A percentile compares a stretch with the other conserved stretches of the same genome.
Evolutionary conservation across 2,113 vertebrate species (phyloP).

Genomic region (Crotalus helleri): DNA sequence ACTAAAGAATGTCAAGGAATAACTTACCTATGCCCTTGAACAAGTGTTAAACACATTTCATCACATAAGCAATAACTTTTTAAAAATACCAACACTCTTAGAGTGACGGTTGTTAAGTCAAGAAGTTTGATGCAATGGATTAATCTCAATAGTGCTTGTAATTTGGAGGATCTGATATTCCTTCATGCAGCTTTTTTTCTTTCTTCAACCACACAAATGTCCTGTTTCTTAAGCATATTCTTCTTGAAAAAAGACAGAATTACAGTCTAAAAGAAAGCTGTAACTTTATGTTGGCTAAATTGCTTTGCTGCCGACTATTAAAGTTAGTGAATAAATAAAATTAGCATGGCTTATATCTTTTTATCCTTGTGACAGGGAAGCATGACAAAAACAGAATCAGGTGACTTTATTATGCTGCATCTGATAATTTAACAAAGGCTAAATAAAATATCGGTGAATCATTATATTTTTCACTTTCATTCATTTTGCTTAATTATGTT

Average conservation of each 20-base stretch:
- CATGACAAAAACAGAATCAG: constrained; percentile 21
- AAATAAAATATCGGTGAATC: neutral
- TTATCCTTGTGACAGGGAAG: neutral
- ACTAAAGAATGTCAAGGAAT: neutral
- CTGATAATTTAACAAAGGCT: constrained; percentile 16
- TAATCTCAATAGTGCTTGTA: neutral
- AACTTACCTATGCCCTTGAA: neutral
- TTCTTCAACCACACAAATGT: neutral
- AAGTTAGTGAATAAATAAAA: constrained; percentile 5
- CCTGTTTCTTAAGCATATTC: neutral
- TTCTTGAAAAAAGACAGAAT: neutral
- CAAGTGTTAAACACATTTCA: neutral
- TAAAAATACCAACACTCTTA: neutral
- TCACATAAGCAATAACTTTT: neutral
- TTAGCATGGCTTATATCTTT: constrained; percentile 2
- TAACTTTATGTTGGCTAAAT: neutral
- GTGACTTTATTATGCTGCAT: constrained; percentile 23
- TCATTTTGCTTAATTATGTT: constrained; percentile 16
- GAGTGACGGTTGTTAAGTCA: neutral
- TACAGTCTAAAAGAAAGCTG: constrained; percentile 1
- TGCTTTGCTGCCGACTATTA: neutral
- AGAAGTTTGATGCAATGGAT: too few relatives aligned
- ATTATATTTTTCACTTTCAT: constrained; percentile 36
- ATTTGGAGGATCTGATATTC: neutral
- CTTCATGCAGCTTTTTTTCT: neutral